These are phyloP conservation scores for Phenacoccus solenopsis DNA, from an alignment of 1,140 invertebrate genomes.

Conservation along the genomic window DNA sequence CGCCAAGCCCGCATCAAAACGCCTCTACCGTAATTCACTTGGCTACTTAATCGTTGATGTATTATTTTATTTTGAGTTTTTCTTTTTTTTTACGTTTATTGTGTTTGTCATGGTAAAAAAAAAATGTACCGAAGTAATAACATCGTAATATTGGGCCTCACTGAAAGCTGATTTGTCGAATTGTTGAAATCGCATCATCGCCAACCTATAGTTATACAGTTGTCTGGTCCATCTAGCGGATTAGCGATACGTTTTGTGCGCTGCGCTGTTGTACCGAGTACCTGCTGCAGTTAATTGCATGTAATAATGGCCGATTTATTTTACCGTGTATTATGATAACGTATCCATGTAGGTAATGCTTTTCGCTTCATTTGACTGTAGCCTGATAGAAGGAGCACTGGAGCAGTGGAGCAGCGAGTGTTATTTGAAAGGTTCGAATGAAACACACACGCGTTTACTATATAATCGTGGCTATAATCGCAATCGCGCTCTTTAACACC, in stretches of 20 bases:
- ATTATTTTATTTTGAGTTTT: background rate
- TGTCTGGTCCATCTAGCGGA: background rate
- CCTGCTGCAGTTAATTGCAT: background rate
- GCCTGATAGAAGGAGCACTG: too few species aligned
- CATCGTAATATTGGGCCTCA: too few species aligned
- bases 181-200: background rate
- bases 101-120: background rate
- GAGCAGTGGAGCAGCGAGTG: too few species aligned
- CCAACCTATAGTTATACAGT: background rate
- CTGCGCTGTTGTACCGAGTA: background rate
- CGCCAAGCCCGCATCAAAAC: slow-evolving; percentile 12
- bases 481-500: too few species aligned
- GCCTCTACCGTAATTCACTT: slow-evolving; percentile 12
- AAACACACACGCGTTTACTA: too few species aligned
- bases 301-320: background rate
- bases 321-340: too few species aligned
- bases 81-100: background rate
- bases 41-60: slow-evolving; percentile 4
- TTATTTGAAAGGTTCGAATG: too few species aligned
- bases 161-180: background rate
- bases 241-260: background rate
- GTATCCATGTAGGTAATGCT: too few species aligned
- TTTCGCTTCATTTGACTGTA: too few species aligned
- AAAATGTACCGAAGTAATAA: too few species aligned
- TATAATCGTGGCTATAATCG: too few species aligned